Conservation (phyloP, 2,888 invertebrate species). For the Tachina grossa region DNA sequence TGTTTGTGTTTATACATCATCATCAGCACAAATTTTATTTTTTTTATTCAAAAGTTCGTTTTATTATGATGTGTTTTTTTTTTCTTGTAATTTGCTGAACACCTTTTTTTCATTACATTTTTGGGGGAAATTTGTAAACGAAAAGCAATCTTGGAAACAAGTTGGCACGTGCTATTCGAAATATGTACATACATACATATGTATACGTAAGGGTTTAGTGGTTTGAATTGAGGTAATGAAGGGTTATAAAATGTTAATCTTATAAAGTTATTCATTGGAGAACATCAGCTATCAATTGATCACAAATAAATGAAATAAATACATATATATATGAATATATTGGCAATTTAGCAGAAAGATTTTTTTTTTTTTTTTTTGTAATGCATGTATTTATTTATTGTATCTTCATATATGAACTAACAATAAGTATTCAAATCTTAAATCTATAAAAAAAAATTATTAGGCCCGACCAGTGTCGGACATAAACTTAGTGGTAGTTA, state of each 20-base stretch:
- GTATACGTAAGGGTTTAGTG: neutral
- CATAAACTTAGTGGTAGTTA: too few species aligned
- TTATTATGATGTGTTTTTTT: conserved; percentile 5
- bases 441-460: too few species aligned
- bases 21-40: conserved; percentile 27
- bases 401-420: too few species aligned
- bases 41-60: conserved; percentile 40
- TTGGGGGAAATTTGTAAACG: neutral
- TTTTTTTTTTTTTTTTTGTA: too few species aligned
- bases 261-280: too few species aligned
- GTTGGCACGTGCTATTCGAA: conserved; percentile 32
- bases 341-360: too few species aligned
- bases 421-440: too few species aligned
- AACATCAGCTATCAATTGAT: too few species aligned
- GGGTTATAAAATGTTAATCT: neutral
- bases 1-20: conserved; percentile 10
- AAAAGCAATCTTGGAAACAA: neutral
- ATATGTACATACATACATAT: neutral
- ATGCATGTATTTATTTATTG: too few species aligned
- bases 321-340: too few species aligned
- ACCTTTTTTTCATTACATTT: conserved; percentile 30
- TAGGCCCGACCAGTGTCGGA: too few species aligned
- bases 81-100: conserved; percentile 10
- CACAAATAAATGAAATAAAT: too few species aligned
- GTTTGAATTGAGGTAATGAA: conserved; percentile 11